Evolutionary conservation across 2,888 invertebrate genomes (phyloP).

Genomic region (Capitulum mitella): DNA sequence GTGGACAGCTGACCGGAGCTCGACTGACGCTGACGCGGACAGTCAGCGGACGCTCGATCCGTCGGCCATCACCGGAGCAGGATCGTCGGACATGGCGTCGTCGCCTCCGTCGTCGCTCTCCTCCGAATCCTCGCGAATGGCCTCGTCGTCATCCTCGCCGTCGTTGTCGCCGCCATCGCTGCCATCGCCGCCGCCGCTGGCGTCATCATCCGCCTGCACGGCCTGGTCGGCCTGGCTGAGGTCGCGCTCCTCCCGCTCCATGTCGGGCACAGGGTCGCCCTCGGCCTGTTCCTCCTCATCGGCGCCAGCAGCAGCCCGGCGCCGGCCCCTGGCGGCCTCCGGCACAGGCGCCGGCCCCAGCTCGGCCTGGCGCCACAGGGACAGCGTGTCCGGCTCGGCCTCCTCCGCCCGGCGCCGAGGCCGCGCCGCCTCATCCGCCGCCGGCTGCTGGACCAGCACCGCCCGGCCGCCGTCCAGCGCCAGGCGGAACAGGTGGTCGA

Average conservation of each 20-base stretch:
- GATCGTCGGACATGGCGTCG: neutral
- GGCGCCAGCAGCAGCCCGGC: neutral
- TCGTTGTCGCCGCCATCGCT: neutral
- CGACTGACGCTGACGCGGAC: too few species aligned
- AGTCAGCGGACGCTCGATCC: neutral
- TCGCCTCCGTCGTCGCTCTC: neutral
- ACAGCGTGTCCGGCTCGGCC: neutral
- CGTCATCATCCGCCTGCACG: too few species aligned
- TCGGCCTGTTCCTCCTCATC: neutral
- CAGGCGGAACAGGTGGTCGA: neutral
- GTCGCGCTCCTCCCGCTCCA: conserved; percentile 6
- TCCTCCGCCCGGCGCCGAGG: neutral
- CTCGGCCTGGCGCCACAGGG: neutral
- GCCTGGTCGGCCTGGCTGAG: neutral
- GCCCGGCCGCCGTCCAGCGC: neutral
- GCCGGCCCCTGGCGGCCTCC: neutral
- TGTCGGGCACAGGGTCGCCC: neutral
- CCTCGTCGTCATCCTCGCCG: neutral
- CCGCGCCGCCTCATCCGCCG: neutral
- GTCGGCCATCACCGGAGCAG: neutral
- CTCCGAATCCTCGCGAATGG: neutral
- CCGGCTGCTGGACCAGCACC: neutral
- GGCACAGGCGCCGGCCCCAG: neutral
- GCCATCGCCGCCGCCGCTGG: neutral
- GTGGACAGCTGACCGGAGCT: too few species aligned